Percentiles rank a stretch among this genome's conserved stretches.
Conservation (phyloP, 1,140 invertebrate genomes). For the Microplitis mediator region DNA sequence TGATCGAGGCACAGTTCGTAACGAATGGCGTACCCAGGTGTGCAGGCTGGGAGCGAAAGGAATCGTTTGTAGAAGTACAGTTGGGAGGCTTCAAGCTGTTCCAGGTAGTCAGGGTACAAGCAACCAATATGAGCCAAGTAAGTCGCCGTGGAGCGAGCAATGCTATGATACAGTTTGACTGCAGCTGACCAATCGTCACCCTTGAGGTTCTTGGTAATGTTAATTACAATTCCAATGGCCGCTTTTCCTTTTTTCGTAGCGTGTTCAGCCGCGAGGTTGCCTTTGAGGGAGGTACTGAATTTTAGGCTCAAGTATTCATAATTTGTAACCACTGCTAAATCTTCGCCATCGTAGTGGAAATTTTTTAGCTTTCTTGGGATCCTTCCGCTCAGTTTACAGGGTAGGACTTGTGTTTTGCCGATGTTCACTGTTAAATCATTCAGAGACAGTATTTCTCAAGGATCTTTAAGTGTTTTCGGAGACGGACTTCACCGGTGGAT, state of each 20-base stretch:
- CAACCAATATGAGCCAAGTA: not conserved
- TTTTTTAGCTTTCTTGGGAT: not conserved
- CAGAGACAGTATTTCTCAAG: not conserved
- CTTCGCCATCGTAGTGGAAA: not conserved
- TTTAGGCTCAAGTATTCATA: no score
- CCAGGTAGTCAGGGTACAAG: not conserved
- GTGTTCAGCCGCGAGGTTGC: no score
- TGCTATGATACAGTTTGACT: no score
- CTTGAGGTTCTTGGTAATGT: no score
- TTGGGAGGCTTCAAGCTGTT: not conserved
- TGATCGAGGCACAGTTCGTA: no score
- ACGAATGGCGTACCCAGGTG: not conserved
- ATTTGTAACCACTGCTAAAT: no score
- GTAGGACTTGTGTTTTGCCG: slow-evolving; percentile 2
- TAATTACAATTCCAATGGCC: no score
- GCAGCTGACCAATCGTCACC: no score
- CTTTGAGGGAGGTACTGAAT: no score
- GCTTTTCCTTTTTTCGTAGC: no score
- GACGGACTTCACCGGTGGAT: not conserved
- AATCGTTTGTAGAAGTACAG: not conserved
- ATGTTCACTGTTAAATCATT: not conserved
- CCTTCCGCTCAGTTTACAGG: not conserved
- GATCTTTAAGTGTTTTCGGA: not conserved
- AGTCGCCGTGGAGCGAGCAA: not conserved
- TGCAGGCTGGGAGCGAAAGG: not conserved